Base-by-base conservation (phyloP, 2,113 vertebrate genomes). In the Tympanuchus pallidicinctus region DNA sequence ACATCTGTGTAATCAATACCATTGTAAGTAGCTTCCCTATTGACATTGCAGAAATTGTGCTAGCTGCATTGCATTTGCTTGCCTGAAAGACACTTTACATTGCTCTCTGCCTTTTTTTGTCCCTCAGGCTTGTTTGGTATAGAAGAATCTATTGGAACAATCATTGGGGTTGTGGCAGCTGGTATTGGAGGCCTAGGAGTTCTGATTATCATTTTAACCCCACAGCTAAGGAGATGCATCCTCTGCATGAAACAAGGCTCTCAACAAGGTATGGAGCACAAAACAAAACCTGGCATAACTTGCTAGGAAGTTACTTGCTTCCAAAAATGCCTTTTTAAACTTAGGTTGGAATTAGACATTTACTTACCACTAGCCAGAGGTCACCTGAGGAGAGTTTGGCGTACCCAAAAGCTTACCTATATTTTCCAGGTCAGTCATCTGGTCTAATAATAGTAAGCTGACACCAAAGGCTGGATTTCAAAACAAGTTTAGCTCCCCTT, bases 121-220 rank as follows among this genome's bases (percentile, higher is more conserved):
- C 24, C 36, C 47, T 13, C 63, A 97, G 97, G 95, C 43, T 70
- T 96, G 77, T 95, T 96, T 88, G 96, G 93, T 15, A 88, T 97
- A 86, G 96, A 97, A 86, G 97, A 97, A 83, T 97, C 97, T 50
- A 94, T 97, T 64, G 97, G 97, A 88, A 97, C 94, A 17, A 95
- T 96, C 77, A 91, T 97, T 25, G 97, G 96, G 5, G 80, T 97
- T 61, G 90, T 89, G 47, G 95, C 95, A 6, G 97, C 97, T 64
- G 96, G 90, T 13, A 47, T 96, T 8, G 97, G 97, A 64, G 95
- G 97, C 18, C 19, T 92, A 25, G 77, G 75, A 25, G 94, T 97
- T 61, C 80, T 97, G 85, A 81, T 96, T 21, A 50, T 97, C 30
- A 42, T 97, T 89, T 82, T 97, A 86, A 93, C 92, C 19, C 97